A percentile compares a stretch with the other conserved stretches of the same genome.
phyloP scores from a whole-genome alignment of 2,797 vertebrate species.

The Chaenodraco wilsoni region DNA sequence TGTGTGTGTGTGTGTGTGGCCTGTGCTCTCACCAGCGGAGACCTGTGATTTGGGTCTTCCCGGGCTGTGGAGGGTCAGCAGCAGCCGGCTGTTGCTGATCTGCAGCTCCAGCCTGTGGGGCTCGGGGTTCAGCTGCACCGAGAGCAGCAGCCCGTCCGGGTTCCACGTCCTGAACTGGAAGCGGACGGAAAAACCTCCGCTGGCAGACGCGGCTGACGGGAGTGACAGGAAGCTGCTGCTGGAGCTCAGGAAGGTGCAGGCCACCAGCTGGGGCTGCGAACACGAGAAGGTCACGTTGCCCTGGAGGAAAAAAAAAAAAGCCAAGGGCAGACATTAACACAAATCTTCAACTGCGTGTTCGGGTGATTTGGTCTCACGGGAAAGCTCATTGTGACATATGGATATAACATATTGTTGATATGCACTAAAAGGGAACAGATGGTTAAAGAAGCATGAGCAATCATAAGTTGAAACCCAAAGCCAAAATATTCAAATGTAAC shows the following conservation, averaged over 20 bases:
- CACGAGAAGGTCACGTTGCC: slow-evolving; percentile 98
- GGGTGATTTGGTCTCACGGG: slow-evolving; percentile 18
- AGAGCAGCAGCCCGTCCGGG: slow-evolving; percentile 90
- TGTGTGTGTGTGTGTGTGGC: neutral
- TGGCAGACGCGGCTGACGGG: slow-evolving; percentile 80
- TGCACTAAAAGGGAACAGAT: slow-evolving; percentile 35
- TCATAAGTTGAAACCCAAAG: neutral
- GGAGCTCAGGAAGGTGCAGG: slow-evolving; percentile 91
- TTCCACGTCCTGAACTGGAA: slow-evolving; percentile 99
- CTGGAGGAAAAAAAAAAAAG: slow-evolving; percentile 76
- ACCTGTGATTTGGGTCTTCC: slow-evolving; percentile 85
- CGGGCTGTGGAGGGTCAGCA: slow-evolving; percentile 85
- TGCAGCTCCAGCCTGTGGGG: slow-evolving; percentile 87
- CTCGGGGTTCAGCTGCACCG: slow-evolving; percentile 84
- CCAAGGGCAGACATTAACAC: slow-evolving; percentile 51
- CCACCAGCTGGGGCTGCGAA: slow-evolving; percentile 90
- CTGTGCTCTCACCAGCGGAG: slow-evolving; percentile 83
- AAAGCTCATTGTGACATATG: slow-evolving; percentile 15
- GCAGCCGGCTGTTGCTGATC: slow-evolving; percentile 85
- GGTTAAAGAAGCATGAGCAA: slow-evolving; percentile 22
- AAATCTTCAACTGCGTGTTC: slow-evolving; percentile 16
- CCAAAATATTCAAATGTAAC: slow-evolving; percentile 8
- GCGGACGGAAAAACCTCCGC: slow-evolving; percentile 88
- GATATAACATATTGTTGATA: slow-evolving; percentile 46
- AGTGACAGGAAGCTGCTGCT: slow-evolving; percentile 91